A percentile compares a stretch with the other conserved stretches of the same genome.
Evolutionary conservation across 1,140 invertebrate genomes (phyloP).

Genomic region (Platyscapa corneri): DNA sequence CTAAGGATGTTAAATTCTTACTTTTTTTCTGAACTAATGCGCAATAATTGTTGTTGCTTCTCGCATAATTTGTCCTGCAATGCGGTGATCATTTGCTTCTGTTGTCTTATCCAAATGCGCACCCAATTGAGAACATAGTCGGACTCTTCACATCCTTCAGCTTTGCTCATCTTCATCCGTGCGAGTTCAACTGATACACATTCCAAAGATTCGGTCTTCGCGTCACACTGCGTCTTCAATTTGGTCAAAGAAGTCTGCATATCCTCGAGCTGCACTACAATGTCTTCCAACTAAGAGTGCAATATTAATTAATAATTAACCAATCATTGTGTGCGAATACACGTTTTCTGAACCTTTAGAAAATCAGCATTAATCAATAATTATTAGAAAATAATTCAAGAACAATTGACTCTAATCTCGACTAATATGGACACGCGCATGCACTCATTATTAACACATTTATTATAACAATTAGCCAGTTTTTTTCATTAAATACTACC

Average conservation of each 20-base stretch:
- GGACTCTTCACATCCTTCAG: constrained; percentile 65
- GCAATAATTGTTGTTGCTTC: constrained; percentile 61
- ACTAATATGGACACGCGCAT: no score
- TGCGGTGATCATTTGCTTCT: constrained; percentile 56
- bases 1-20: constrained; percentile 23
- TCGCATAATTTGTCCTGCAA: constrained; percentile 59
- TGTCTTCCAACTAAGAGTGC: constrained; percentile 54
- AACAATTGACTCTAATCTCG: no score
- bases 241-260: constrained; percentile 63
- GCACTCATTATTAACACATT: no score
- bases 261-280: constrained; percentile 56
- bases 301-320: not conserved
- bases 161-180: constrained; percentile 59
- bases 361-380: no score
- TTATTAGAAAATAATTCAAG: no score
- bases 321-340: no score
- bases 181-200: constrained; percentile 63
- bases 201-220: constrained; percentile 62
- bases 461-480: no score
- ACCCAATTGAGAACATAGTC: constrained; percentile 62
- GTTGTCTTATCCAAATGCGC: constrained; percentile 64
- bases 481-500: no score
- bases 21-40: constrained; percentile 64
- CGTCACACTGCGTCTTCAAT: constrained; percentile 62
- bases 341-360: no score